Evolutionary conservation across 2,888 invertebrate species (phyloP).

Genomic region (Gari tellinella): DNA sequence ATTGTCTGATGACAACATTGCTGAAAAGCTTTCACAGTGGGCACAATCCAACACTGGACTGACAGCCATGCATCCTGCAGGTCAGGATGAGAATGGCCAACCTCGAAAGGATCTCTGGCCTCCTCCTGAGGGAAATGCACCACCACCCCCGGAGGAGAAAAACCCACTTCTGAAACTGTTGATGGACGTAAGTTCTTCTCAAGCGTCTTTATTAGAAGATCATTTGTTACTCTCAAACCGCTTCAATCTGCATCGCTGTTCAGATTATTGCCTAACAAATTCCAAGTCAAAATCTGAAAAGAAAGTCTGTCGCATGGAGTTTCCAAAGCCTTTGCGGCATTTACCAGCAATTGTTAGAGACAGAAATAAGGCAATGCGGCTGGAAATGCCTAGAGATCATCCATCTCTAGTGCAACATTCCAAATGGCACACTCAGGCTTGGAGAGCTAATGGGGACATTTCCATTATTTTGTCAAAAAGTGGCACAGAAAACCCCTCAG

Average conservation of each 20-base stretch:
- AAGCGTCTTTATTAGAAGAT: constrained; percentile 9
- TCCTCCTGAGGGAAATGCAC: constrained; percentile 18
- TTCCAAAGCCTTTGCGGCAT: constrained; percentile 1
- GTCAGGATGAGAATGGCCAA: constrained; percentile 1
- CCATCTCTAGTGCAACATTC: constrained; percentile 23
- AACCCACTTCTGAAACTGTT: too few species aligned
- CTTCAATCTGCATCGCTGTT: constrained; percentile 2
- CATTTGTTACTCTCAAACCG: constrained; percentile 1
- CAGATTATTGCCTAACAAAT: too few species aligned
- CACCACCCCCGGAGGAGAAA: not conserved
- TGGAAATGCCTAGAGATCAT: constrained; percentile 65
- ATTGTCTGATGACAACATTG: constrained; percentile 42
- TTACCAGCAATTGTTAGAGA: constrained; percentile 41
- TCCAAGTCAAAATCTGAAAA: constrained; percentile 24
- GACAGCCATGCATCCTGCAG: constrained; percentile 52
- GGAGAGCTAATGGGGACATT: constrained; percentile 31
- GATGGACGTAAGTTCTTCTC: not conserved
- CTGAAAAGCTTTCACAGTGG: constrained; percentile 46
- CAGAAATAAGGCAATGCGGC: constrained; percentile 52
- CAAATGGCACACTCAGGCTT: constrained; percentile 16
- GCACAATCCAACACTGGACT: constrained; percentile 45
- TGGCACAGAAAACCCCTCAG: constrained; percentile 55
- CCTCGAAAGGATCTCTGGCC: constrained; percentile 19
- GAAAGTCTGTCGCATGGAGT: constrained; percentile 23
- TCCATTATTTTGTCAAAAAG: constrained; percentile 61